Conservation (phyloP, 2,113 vertebrate genomes). For the Leptobrachium leishanense region DNA sequence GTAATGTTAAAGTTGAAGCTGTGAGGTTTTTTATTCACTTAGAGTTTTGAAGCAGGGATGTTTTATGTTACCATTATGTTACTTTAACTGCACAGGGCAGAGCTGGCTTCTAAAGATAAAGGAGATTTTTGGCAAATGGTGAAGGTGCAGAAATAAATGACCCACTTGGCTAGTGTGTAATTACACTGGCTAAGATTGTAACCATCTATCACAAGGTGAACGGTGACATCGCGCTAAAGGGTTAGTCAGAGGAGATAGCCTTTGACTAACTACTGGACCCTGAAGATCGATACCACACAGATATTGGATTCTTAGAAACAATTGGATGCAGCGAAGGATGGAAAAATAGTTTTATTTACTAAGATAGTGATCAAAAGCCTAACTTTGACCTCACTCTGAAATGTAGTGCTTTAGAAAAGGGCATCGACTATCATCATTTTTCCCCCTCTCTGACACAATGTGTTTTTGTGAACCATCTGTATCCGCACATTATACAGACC, state of each 20-base stretch:
- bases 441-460: not conserved
- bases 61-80: slow-evolving; percentile 85
- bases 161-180: slow-evolving; percentile 92
- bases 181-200: slow-evolving; percentile 95
- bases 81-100: slow-evolving; percentile 88
- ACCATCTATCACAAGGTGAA: slow-evolving; percentile 93
- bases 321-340: slow-evolving; percentile 80
- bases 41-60: slow-evolving; percentile 66
- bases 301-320: slow-evolving; percentile 87
- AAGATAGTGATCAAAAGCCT: slow-evolving; percentile 86
- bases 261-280: slow-evolving; percentile 97
- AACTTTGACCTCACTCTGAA: slow-evolving; percentile 84
- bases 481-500: not conserved
- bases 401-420: slow-evolving; percentile 82
- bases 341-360: slow-evolving; percentile 76
- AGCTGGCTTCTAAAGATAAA: slow-evolving; percentile 93
- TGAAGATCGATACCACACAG: slow-evolving; percentile 90
- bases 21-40: not conserved
- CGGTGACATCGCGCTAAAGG: slow-evolving; percentile 89
- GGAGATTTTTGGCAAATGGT: slow-evolving; percentile 92
- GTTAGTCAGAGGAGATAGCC: slow-evolving; percentile 99
- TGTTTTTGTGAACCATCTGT: not conserved
- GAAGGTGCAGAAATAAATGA: slow-evolving; percentile 98
- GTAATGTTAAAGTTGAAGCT: slow-evolving; percentile 22
- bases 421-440: not conserved